Evolutionary conservation across 2,888 invertebrate species (phyloP), one percentile per base, ranked within the genome.

Genomic region (Drosophila buzzatii): DNA sequence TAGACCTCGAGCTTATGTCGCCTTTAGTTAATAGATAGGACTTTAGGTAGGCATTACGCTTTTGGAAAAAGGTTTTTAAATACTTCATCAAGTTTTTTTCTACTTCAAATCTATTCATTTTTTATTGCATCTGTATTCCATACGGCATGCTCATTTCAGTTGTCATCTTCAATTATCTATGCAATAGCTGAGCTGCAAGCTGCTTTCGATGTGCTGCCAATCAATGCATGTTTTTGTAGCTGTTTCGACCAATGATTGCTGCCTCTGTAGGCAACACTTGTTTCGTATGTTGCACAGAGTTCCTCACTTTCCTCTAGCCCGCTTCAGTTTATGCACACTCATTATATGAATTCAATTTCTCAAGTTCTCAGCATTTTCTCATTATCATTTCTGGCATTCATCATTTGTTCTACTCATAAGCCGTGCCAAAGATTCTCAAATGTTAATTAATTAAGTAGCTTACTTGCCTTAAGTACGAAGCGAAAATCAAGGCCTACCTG

Each of bases 401-500:
- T 31, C 49, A 27, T 16, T 27, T 31, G 1, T n/a, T n/a, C 33
- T 10, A 35, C 2, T 42, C 56, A 42, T 42, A 56, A 56, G 6
- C 18, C 12, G 4, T 35, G 20, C 33, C 33, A 33, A 5, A 53
- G 8, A 53, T 23, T 27, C 37, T 18, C 31, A 7, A 18, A 18
- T 16, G 16, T 20, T 49, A 55, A 65, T 64, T 49, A 64, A 49
- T 65, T 37, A 8, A 14, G 18, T 10, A 33, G 37, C 31, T 42
- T 55, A 37, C 8, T 31, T 2, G 1, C 10, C n/a, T n/a, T n/a
- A 1, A 18, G 18, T 33, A 6, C 6, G 18, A 18, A 5, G 52
- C 2, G 9, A 31, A 55, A 60, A 65, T 57, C 53, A 16, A 27
- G 59, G 31, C 52, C 58, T 65, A 62, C 49, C 49, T 59, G 35